A percentile compares a stretch with the other conserved stretches of the same genome.
Evolutionary conservation across 2,888 invertebrate genomes (phyloP).

Genomic region (Leptinotarsa peninsularis): DNA sequence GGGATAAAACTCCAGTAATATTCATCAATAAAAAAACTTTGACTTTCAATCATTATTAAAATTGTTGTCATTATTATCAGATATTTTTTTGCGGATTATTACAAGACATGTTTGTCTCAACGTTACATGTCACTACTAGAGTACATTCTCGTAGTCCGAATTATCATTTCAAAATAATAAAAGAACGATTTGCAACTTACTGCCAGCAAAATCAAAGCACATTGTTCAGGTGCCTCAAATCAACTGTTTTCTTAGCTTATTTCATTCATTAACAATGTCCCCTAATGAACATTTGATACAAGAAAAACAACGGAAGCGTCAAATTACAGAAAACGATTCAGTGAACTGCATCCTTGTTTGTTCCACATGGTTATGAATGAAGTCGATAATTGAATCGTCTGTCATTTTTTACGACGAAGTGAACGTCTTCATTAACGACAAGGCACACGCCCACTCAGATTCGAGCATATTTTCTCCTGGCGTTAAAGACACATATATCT

Average conservation of each 20-base stretch:
- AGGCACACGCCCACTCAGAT: constrained; percentile 32
- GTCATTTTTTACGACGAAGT: constrained; percentile 36
- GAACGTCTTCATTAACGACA: constrained; percentile 38
- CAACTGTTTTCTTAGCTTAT: not conserved
- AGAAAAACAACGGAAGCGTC: constrained; percentile 16
- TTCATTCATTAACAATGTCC: constrained; percentile 1
- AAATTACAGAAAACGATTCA: constrained; percentile 10
- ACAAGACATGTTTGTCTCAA: too few relatives aligned
- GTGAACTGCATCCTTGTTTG: constrained; percentile 14
- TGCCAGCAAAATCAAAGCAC: not conserved
- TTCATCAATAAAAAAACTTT: too few relatives aligned
- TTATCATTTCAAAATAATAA: not conserved
- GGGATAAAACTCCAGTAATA: too few relatives aligned
- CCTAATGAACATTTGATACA: not conserved
- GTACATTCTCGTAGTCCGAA: not conserved
- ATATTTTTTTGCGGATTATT: too few relatives aligned
- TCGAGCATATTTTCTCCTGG: constrained; percentile 23
- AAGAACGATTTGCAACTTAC: not conserved
- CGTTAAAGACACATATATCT: constrained; percentile 20
- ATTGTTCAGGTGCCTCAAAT: constrained; percentile 1
- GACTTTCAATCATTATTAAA: too few relatives aligned
- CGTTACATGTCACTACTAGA: too few relatives aligned
- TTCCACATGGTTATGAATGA: constrained; percentile 15
- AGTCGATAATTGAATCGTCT: constrained; percentile 29
- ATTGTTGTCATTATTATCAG: too few relatives aligned